These are phyloP conservation scores for Lasiurus cinereus DNA, from an alignment of 2,113 vertebrate genomes.

Conservation along the genomic window DNA sequence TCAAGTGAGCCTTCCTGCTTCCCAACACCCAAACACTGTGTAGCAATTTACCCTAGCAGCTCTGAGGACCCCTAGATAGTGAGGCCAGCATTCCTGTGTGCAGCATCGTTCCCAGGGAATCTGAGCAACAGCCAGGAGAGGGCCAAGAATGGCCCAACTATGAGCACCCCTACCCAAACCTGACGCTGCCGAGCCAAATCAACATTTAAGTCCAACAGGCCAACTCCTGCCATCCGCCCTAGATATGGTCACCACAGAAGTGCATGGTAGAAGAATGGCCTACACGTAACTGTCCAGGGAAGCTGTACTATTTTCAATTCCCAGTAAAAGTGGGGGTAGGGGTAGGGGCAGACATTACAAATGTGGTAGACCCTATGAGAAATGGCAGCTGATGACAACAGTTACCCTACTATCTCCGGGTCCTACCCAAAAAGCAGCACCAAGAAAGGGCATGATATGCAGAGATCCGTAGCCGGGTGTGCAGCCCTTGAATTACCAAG, in stretches of 20 bases:
- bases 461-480: constrained; percentile 57
- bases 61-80: background rate
- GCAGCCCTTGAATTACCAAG: constrained; percentile 72
- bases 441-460: constrained; percentile 75
- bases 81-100: background rate
- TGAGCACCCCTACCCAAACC: background rate
- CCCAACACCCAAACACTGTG: background rate
- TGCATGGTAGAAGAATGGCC: background rate
- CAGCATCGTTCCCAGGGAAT: background rate
- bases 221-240: background rate
- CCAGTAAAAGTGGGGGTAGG: background rate
- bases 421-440: constrained; percentile 79
- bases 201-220: background rate
- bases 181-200: background rate
- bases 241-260: background rate
- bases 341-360: background rate
- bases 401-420: constrained; percentile 45
- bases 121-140: background rate
- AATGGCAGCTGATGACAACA: constrained; percentile 64
- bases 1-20: background rate
- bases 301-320: background rate
- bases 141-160: background rate
- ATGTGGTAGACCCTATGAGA: constrained; percentile 57
- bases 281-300: background rate
- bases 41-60: background rate